Evolutionary conservation across 2,888 invertebrate species (phyloP), one percentile per base, ranked within the genome.

Genomic region (Ametastegia equiseti): DNA sequence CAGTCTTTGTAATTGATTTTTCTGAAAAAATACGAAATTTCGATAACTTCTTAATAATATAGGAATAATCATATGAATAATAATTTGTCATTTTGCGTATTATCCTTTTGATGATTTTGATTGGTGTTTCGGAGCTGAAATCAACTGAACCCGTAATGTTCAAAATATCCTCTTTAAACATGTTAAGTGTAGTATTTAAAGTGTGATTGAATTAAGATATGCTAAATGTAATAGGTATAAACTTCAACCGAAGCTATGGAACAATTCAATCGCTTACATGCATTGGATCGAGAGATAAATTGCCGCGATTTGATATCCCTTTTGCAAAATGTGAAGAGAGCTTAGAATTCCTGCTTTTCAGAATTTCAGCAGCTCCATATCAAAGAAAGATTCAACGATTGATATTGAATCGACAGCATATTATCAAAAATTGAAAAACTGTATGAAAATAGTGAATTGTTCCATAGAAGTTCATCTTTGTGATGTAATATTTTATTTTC

Each of bases 141-240:
- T 47, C 60, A 80, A 83, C 82, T 82, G 84, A 86, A 83, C 60
- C 83, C 82, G 82, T 67, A 83, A 81, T 86, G 84, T 85, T 86
- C 77, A 73, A 83, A 86, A 80, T 63, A 81, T 86, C 84, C 71
- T 82, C 83, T 86, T 84, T 84, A 84, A 85, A 85, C 82, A 83
- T 82, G 81, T 84, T 85, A 50, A 54, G 75, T 54, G 54, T 75
- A 84, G 83, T 84, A 86, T 87, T 87, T 83, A 81, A 86, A 63
- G 69, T 69, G 80, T 69, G 80, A 80, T 80, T 69, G 69, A 65
- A 83, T 82, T 80, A 82, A 84, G 57, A 83, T 84, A 84, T 85
- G 84, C 81, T 84, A 75, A 54, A 19, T 36, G 36, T 75, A 75
- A 36, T 50, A 45, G 19, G 54, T 75, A n/a, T 75, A 75, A n/a